Percentiles rank a stretch among this genome's conserved stretches.
phyloP scores from a whole-genome alignment of 1,140 invertebrate genomes.

The Ceratosolen fusciceps region DNA sequence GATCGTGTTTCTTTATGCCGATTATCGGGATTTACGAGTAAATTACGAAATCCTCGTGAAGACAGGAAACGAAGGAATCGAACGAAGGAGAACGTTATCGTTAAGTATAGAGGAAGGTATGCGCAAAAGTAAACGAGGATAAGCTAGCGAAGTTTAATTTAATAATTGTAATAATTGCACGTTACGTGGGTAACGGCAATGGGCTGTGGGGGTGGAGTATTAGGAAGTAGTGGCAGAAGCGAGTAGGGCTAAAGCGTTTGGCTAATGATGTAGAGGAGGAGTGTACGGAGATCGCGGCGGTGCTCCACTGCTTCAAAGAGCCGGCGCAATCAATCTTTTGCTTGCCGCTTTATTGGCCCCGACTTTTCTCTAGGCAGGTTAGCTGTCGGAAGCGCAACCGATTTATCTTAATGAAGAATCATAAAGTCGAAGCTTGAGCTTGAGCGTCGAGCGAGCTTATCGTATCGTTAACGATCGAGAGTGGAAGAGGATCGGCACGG shows the following conservation, averaged over 20 bases:
- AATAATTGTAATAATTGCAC: background rate
- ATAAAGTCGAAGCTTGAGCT: slow-evolving; percentile 19
- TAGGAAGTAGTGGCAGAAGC: too few relatives aligned
- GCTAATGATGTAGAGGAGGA: too few relatives aligned
- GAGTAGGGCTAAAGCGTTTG: too few relatives aligned
- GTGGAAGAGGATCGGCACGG: background rate
- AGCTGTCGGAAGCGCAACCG: slow-evolving; percentile 17
- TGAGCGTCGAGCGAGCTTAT: background rate
- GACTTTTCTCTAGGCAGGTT: slow-evolving; percentile 7
- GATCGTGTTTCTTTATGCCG: too few relatives aligned
- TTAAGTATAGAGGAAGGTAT: too few relatives aligned
- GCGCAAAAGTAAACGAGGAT: too few relatives aligned
- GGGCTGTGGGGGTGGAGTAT: too few relatives aligned
- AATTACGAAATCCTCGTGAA: too few relatives aligned
- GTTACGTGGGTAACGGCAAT: background rate
- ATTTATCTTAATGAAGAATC: slow-evolving; percentile 46
- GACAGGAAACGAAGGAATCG: too few relatives aligned
- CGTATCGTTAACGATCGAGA: slow-evolving; percentile 4
- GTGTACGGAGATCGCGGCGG: too few relatives aligned
- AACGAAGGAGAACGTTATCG: too few relatives aligned
- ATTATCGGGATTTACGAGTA: too few relatives aligned
- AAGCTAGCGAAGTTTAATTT: background rate
- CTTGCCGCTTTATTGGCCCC: slow-evolving; percentile 54
- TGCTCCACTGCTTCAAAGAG: slow-evolving; percentile 56
- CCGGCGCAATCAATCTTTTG: slow-evolving; percentile 56